Conservation (phyloP, 1,140 invertebrate genomes). For the Anastrepha obliqua region DNA sequence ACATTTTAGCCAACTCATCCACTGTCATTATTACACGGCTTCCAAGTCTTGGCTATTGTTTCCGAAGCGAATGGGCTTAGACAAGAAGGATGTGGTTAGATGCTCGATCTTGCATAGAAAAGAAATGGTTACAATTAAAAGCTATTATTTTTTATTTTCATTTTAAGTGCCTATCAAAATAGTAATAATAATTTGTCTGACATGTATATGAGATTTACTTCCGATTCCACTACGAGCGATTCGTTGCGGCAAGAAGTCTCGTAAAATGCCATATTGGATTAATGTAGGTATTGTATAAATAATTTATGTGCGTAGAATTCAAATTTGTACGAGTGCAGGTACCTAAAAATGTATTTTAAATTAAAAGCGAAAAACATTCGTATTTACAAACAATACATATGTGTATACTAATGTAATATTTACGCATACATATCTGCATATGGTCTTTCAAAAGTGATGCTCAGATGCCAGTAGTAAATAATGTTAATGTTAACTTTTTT, state of each 20-base stretch:
- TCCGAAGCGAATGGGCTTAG: not conserved
- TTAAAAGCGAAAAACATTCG: no score
- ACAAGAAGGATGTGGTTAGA: conserved; percentile 18
- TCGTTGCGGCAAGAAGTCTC: not conserved
- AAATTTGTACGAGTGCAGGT: no score
- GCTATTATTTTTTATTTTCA: conserved; percentile 41
- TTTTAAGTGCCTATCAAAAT: conserved; percentile 53
- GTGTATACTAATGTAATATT: no score
- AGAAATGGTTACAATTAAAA: not conserved
- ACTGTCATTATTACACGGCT: conserved; percentile 2
- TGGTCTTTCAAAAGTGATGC: no score
- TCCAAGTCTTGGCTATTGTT: conserved; percentile 16
- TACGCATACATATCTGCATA: no score
- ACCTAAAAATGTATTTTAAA: no score
- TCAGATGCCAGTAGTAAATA: no score
- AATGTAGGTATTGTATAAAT: not conserved
- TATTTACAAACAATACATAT: no score
- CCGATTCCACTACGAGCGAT: conserved; percentile 42
- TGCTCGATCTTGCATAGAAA: not conserved
- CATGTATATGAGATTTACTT: conserved; percentile 53
- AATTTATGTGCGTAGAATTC: not conserved
- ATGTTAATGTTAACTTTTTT: no score
- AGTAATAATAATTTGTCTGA: conserved; percentile 55
- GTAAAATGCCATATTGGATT: not conserved
- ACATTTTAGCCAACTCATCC: conserved; percentile 30